Evolutionary conservation across 2,888 invertebrate genomes (phyloP), one percentile per base, ranked within the genome.

Genomic region (Teleogryllus oceanicus): DNA sequence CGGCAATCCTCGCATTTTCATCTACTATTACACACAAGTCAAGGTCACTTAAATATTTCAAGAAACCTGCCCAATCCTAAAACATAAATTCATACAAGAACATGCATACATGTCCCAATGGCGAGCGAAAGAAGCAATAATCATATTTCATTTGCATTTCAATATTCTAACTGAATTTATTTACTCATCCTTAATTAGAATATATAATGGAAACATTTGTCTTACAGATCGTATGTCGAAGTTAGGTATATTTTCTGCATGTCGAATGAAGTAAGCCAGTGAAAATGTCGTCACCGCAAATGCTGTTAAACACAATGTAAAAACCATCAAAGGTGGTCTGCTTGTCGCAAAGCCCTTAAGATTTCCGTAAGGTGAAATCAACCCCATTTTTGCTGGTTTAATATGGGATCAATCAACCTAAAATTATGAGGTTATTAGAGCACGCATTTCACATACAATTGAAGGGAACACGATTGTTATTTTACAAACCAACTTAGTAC

Each of bases 271-370:
- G 79, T 81, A 81, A 18, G 83, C 82, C 21, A 83, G 76, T 18
- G 81, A 83, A 21, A 82, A 78, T 13, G 83, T 83, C n/a, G 82
- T 82, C 21, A 83, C 24, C 20, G 83, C 80, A 79, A 83, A 82
- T 24, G 82, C 82, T 50, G 81, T 78, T 11, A 83, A 78, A 77
- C 83, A 82, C 74, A 82, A 49, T 49, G 83, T 83, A 79, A 83
- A 83, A 12, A 83, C 82, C 50, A 83, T 78, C 50, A 83, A 78
- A 13, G 83, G 82, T 74, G 83, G 83, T 18, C 83, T 78, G 62
- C 80, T 82, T 18, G 79, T 78, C 13, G 81, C 81, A 78, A 81
- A 81, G 18, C 81, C 81, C 74, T 82, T 82, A 10, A 82, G 75
- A 76, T 82, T 82, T 20, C 80, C 78, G 37, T 80, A 76, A 18